Conservation (phyloP, 2,888 invertebrate species). For the Erebia epiphron region DNA sequence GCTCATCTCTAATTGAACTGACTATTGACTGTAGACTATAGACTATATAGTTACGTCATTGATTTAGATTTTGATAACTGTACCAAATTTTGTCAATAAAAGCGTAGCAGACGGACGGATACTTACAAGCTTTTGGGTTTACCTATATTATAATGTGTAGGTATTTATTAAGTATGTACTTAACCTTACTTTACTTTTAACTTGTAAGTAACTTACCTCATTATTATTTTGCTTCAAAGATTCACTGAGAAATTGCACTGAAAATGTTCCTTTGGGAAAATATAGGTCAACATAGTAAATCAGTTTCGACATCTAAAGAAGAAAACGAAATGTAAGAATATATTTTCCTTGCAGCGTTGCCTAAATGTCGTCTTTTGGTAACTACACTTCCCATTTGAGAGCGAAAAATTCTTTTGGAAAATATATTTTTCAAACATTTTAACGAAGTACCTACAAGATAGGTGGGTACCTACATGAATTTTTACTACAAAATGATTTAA, state of each 20-base stretch:
- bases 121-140: too few species aligned
- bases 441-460: conserved; percentile 5
- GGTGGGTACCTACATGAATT: not conserved
- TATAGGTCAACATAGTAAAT: conserved; percentile 20
- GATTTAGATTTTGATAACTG: too few species aligned
- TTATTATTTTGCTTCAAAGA: not conserved
- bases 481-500: not conserved
- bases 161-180: too few species aligned
- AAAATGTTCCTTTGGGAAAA: conserved; percentile 10
- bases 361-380: conserved; percentile 35
- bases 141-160: too few species aligned
- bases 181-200: too few species aligned
- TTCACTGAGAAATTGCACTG: not conserved
- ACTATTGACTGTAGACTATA: too few species aligned
- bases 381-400: conserved; percentile 22
- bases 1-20: too few species aligned
- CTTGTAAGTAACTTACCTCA: too few species aligned
- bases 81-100: too few species aligned
- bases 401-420: conserved; percentile 18
- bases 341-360: conserved; percentile 25
- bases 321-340: conserved; percentile 31
- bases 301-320: conserved; percentile 20
- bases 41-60: too few species aligned
- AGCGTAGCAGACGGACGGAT: too few species aligned
- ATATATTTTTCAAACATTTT: conserved; percentile 12